Evolutionary conservation across 2,113 vertebrate species (phyloP), one percentile per base, ranked within the genome.

Genomic region (Rousettus leschenaultii): DNA sequence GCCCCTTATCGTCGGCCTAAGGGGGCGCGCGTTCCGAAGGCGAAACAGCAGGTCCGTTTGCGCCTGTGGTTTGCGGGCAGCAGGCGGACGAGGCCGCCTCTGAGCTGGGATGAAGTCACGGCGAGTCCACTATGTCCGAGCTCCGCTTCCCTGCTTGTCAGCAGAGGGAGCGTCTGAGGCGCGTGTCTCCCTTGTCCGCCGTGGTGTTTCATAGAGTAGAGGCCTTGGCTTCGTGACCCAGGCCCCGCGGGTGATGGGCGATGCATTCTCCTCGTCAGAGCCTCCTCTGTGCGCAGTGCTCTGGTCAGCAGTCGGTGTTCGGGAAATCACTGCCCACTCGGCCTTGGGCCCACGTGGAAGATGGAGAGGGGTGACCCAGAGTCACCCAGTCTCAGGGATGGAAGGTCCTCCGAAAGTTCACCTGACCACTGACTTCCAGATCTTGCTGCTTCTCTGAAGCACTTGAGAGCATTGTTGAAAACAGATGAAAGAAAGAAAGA

Each of bases 91-190:
- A 97, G 97, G 95, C 88, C 92, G 70, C 85, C 85, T 97, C 91
- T 86, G 80, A 98, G 84, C 96, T 94, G 92, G 97, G 96, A 78
- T 95, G 97, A 86, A 21, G 83, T 97, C 97, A 95, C 59, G 96
- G 93, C 66, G 78, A 97, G 82, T 97, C 95, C 95, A 90, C 97
- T 97, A 88, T 88, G 97, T 97, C 97, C 91, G 82, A 74, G 97
- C 96, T 96, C 86, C 89, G 94, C 96, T 98, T 97, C 83, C 93
- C 96, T 97, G 97, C 95, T 97, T 96, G 89, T 98, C 78, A 93
- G 91, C 95, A 97, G 95, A 96, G 97, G 96, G 96, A 97, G 83
- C 94, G 43, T 97, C 94, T 96, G 93, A 68, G 91, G 78, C 92
- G 90, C 45, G 70, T 96, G 95, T 96, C 91, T 98, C 66, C 92